phyloP scores from a whole-genome alignment of 2,113 vertebrate species.

The Marcusenius ussheri region DNA sequence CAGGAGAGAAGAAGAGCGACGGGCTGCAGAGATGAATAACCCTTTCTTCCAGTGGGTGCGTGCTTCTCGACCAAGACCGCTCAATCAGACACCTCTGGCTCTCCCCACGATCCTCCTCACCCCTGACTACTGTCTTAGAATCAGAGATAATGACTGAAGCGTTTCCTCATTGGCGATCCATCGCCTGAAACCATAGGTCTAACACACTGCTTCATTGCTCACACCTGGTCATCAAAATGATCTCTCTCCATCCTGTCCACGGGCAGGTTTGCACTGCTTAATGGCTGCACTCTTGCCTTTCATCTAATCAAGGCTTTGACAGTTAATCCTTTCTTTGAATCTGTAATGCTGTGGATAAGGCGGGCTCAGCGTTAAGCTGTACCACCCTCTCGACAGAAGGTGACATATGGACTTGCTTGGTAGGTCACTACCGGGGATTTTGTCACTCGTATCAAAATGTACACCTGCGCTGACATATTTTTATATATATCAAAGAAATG shows the following conservation, averaged over 20 bases:
- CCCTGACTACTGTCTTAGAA: not conserved
- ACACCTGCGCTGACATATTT: not conserved
- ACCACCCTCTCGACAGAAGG: not conserved
- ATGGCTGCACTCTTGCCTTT: not conserved
- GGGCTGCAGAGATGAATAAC: not conserved
- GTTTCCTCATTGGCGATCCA: slow-evolving; percentile 10
- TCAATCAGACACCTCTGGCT: not conserved
- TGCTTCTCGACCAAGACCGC: not conserved
- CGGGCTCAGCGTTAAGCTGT: slow-evolving; percentile 17
- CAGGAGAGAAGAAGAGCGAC: not conserved
- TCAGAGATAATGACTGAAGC: slow-evolving; percentile 7
- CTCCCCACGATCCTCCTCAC: not conserved
- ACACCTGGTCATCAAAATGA: not conserved
- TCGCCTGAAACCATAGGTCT: not conserved
- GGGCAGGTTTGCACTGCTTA: slow-evolving; percentile 10
- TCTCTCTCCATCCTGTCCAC: not conserved
- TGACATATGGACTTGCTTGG: slow-evolving; percentile 21
- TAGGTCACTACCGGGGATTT: slow-evolving; percentile 20
- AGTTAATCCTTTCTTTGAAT: slow-evolving; percentile 27
- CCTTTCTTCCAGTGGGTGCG: not conserved
- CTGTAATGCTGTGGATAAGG: slow-evolving; percentile 24
- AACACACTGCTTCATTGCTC: not conserved
- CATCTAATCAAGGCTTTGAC: slow-evolving; percentile 23
- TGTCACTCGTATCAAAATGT: slow-evolving; percentile 19
- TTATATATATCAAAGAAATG: not conserved